Evolutionary conservation across 2,797 vertebrate genomes (phyloP).

Genomic region (Anabacerthia variegaticeps): DNA sequence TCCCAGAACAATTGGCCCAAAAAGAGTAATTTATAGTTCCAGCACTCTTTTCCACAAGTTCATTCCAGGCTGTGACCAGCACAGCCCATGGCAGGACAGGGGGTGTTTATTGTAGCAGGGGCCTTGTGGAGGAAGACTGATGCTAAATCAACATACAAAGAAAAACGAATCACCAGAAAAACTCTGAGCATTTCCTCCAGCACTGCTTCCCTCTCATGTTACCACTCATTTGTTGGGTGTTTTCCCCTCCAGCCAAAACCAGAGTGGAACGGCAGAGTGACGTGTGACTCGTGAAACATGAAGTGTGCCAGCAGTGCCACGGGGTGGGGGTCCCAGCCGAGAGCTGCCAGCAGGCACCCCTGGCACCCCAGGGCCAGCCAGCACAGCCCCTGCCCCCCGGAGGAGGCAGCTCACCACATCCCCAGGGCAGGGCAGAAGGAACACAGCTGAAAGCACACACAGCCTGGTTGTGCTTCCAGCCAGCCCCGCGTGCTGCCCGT

Average conservation of each 20-base stretch:
- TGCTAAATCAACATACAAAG: neutral
- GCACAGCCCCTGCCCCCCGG: neutral
- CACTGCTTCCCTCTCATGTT: neutral
- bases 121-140: neutral
- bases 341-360: neutral
- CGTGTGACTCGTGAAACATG: neutral
- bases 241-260: neutral
- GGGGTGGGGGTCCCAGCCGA: neutral
- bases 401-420: neutral
- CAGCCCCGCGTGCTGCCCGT: neutral
- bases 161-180: slow-evolving; percentile 7
- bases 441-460: neutral
- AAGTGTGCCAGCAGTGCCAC: neutral
- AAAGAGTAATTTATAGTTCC: neutral
- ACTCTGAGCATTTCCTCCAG: neutral
- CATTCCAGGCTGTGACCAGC: neutral
- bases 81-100: neutral
- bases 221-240: neutral
- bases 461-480: neutral
- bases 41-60: slow-evolving; percentile 2
- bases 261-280: neutral
- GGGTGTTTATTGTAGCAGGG: neutral
- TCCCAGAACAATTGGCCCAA: neutral
- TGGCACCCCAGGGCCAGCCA: neutral
- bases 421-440: neutral